Evolutionary conservation across 2,113 vertebrate genomes (phyloP).

Genomic region (Tangachromis dhanisi): DNA sequence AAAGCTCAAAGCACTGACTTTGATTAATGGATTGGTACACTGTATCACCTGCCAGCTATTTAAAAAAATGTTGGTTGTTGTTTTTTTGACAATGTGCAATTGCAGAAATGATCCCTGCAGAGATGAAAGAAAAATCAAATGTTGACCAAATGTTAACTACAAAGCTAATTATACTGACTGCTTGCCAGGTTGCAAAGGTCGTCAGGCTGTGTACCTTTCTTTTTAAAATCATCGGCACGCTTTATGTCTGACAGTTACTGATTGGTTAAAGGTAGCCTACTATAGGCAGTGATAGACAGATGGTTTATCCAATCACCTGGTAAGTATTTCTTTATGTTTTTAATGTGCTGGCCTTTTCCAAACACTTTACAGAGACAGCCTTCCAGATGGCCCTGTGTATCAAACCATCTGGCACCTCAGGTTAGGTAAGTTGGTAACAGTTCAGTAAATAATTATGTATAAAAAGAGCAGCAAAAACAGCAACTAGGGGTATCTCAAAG

Average conservation of each 20-base stretch:
- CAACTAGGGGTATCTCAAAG: neutral
- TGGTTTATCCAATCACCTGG: neutral
- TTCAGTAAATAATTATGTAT: neutral
- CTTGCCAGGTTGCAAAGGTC: neutral
- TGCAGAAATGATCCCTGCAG: neutral
- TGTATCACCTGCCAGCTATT: neutral
- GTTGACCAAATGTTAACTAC: neutral
- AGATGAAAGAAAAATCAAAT: neutral
- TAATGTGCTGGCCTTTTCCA: neutral
- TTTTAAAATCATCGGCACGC: accelerated
- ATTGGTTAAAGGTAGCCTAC: neutral
- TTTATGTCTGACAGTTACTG: neutral
- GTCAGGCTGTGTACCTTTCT: neutral
- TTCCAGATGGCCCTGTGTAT: neutral
- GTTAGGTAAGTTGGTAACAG: neutral
- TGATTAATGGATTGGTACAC: neutral
- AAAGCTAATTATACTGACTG: neutral
- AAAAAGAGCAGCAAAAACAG: neutral
- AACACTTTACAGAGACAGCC: neutral
- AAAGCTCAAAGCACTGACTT: neutral
- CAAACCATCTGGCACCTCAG: neutral
- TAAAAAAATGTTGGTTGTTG: neutral
- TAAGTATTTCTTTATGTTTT: neutral
- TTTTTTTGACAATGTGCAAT: neutral
- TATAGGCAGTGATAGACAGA: neutral